Conservation (phyloP, 35 echinoderm and acorn worm genomes). For the Antedon bifida region DNA sequence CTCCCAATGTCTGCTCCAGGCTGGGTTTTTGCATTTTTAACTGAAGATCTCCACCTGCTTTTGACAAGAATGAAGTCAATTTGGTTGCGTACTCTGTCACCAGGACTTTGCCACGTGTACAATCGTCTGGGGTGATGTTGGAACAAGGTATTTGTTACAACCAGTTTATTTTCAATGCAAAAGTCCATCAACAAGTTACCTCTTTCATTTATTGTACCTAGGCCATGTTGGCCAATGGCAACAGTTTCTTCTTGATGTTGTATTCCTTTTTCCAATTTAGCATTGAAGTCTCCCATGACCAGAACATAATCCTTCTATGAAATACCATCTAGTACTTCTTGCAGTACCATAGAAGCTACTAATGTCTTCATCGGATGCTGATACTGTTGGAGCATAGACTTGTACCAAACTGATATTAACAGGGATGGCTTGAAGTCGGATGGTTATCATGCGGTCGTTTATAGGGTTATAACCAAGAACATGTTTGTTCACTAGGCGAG, state of each 20-base stretch:
- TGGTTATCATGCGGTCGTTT: conserved; percentile 8
- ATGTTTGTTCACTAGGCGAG: not conserved
- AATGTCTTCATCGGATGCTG: conserved; percentile 5
- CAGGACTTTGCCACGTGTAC: not conserved
- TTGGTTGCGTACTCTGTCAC: not conserved
- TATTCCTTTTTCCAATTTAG: too few relatives aligned
- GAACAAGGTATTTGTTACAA: not conserved
- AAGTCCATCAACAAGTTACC: conserved; percentile 1
- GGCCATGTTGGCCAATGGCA: too few relatives aligned
- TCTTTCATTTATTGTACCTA: too few relatives aligned
- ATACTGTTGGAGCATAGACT: conserved; percentile 9
- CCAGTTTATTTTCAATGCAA: conserved; percentile 5
- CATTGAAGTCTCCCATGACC: not conserved
- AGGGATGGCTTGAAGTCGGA: conserved; percentile 2
- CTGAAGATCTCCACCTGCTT: not conserved
- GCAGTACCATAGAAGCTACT: not conserved
- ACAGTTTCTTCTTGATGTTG: too few relatives aligned
- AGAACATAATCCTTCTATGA: conserved; percentile 5
- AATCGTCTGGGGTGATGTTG: not conserved
- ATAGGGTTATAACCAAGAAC: conserved; percentile 12
- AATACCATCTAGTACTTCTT: conserved; percentile 8
- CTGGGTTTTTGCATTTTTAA: conserved; percentile 6
- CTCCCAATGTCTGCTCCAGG: conserved; percentile 5
- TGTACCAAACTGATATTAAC: not conserved
- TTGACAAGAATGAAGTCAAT: conserved; percentile 14